Evolutionary conservation across 2,888 invertebrate species (phyloP).

Genomic region (Diploptera punctata): DNA sequence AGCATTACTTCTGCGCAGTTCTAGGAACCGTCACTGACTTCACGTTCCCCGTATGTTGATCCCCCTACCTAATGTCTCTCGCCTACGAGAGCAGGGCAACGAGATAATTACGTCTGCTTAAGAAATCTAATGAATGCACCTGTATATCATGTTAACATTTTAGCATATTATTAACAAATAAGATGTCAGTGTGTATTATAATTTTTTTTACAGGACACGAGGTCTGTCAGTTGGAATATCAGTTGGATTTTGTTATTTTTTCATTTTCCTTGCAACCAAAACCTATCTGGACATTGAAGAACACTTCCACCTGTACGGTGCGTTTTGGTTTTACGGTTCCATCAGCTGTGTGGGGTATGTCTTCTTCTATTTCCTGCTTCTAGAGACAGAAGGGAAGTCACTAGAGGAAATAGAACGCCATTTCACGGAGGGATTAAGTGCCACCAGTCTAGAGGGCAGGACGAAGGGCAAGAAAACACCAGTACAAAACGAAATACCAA

Average conservation of each 20-base stretch:
- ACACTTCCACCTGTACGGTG: neutral
- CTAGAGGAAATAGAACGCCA: neutral
- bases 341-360: neutral
- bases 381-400: neutral
- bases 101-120: too few species aligned
- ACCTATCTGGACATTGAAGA: neutral
- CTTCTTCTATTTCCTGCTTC: neutral
- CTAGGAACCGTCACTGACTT: too few species aligned
- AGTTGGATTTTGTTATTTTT: neutral
- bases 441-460: neutral
- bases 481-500: too few species aligned
- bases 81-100: too few species aligned
- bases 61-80: too few species aligned
- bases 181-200: too few species aligned
- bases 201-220: neutral
- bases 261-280: constrained; percentile 1
- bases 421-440: neutral
- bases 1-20: too few species aligned
- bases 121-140: too few species aligned
- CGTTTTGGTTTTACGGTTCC: constrained; percentile 1
- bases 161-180: too few species aligned
- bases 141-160: too few species aligned
- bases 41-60: too few species aligned
- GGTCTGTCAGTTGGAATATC: neutral
- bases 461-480: neutral